These are phyloP conservation scores for Malacoctenus gilli DNA, from an alignment of 2,797 vertebrate genomes.

Conservation along the genomic window DNA sequence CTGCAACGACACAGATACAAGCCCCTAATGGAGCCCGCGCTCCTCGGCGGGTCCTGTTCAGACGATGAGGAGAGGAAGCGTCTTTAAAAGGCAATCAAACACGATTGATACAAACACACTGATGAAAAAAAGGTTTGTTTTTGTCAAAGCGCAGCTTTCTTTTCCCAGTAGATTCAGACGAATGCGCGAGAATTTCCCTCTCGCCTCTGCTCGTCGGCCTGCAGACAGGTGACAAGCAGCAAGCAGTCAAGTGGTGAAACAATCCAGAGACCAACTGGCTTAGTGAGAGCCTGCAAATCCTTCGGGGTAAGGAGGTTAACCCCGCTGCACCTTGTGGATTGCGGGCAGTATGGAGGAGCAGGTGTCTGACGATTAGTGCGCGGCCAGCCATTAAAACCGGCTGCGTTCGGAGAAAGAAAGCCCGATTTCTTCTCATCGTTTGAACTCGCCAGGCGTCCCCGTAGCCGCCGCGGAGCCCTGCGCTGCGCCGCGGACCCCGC, in stretches of 20 bases:
- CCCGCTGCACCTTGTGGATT: constrained; percentile 33
- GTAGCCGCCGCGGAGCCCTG: constrained; percentile 14
- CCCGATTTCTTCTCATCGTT: background rate
- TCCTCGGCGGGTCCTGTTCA: constrained; percentile 17
- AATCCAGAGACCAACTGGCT: constrained; percentile 35
- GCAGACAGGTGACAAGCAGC: constrained; percentile 41
- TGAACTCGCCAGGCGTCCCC: constrained; percentile 10
- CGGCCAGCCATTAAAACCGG: constrained; percentile 15
- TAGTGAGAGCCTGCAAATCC: constrained; percentile 58
- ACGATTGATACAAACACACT: too few relatives aligned
- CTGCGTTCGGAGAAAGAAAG: constrained; percentile 9
- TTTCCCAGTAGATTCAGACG: too few relatives aligned
- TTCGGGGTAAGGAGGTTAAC: constrained; percentile 54
- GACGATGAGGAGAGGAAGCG: background rate
- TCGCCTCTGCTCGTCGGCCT: background rate
- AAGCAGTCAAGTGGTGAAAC: constrained; percentile 27
- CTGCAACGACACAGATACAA: constrained; percentile 33
- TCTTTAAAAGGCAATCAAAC: too few relatives aligned
- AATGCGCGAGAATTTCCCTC: too few relatives aligned
- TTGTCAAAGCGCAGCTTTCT: too few relatives aligned
- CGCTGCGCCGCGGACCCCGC: constrained; percentile 3
- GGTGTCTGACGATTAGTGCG: constrained; percentile 59
- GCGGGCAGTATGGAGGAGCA: constrained; percentile 24
- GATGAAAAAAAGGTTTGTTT: too few relatives aligned
- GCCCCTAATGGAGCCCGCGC: constrained; percentile 39